Conservation (phyloP, 2,113 vertebrate genomes). For the human region GRCh38 chr5:153921501-153922000, state of each 20-base stretch:
- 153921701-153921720: not conserved
- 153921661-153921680: no score
- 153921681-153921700: not conserved
- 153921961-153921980: not conserved
- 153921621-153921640: no score
- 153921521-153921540: no score
- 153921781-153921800: conserved; percentile 36
- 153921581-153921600: no score
- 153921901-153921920: not conserved
- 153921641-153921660: no score
- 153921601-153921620: no score
- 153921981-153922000: not conserved
- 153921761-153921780: not conserved
- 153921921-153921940: not conserved
- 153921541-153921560: no score
- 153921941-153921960: not conserved
- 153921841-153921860: not conserved
- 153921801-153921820: not conserved
- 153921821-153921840: not conserved
- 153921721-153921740: not conserved
- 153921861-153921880: not conserved
- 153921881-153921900: not conserved
- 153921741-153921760: conserved; percentile 23
- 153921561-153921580: no score
- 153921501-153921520: no score